Conservation (phyloP, 2,113 vertebrate genomes). For the Toxostoma redivivum region DNA sequence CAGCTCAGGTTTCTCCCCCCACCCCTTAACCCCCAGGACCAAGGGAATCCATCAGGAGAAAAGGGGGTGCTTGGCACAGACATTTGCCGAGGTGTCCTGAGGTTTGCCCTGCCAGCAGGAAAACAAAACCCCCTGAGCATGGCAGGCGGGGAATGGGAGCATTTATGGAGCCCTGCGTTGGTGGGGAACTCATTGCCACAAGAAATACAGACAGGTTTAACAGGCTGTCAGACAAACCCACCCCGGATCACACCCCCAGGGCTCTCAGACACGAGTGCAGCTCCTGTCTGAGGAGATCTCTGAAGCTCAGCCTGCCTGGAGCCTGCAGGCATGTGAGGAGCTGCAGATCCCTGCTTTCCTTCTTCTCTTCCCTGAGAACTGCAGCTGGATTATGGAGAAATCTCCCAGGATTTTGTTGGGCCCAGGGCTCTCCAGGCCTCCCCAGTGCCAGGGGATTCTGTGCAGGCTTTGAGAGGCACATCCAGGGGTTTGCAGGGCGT, state of each 20-base stretch:
- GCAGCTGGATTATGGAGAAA: neutral
- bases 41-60: neutral
- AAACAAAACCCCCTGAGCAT: neutral
- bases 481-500: neutral
- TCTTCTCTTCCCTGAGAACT: neutral
- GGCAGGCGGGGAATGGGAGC: neutral
- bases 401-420: neutral
- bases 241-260: neutral
- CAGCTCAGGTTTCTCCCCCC: neutral
- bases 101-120: neutral
- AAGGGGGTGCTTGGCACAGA: neutral
- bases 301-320: neutral
- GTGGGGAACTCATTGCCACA: neutral
- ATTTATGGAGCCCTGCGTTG: neutral
- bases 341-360: neutral
- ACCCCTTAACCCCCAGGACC: rapidly evolving
- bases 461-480: neutral
- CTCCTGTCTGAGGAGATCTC: neutral
- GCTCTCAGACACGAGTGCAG: neutral
- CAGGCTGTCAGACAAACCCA: neutral
- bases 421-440: neutral
- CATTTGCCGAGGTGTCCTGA: neutral
- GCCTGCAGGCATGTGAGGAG: rapidly evolving
- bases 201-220: neutral
- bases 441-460: neutral